Conservation (phyloP, 2,888 invertebrate species). For the Leptopilina syphax region DNA sequence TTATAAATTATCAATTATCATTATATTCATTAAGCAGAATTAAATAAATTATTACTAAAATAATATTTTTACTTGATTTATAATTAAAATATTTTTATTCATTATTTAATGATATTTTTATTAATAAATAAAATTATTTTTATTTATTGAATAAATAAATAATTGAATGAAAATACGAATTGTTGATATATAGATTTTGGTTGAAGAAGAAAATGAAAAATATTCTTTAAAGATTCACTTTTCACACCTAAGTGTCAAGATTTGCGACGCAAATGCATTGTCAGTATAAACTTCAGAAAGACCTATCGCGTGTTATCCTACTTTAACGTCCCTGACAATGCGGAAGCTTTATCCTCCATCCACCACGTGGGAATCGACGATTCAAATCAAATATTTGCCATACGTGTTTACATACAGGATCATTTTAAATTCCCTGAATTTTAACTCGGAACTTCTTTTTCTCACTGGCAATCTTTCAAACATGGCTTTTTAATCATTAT, state of each 20-base stretch:
- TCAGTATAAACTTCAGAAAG: neutral
- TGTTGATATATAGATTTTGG: too few relatives aligned
- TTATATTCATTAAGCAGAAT: too few relatives aligned
- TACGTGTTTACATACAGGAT: neutral
- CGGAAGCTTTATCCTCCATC: slow-evolving; percentile 11
- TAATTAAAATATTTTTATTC: neutral
- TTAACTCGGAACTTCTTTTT: neutral
- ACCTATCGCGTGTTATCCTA: slow-evolving; percentile 6
- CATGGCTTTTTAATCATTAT: neutral
- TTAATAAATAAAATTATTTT: too few relatives aligned
- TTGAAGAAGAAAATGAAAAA: neutral
- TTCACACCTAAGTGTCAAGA: slow-evolving; percentile 1
- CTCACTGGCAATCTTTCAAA: neutral
- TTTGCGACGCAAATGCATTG: slow-evolving; percentile 8
- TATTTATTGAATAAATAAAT: too few relatives aligned
- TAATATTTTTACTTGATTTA: too few relatives aligned
- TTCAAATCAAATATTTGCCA: slow-evolving; percentile 25
- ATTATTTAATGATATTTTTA: neutral
- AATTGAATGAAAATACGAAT: too few relatives aligned
- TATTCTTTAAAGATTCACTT: neutral
- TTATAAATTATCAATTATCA: too few relatives aligned
- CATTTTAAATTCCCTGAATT: slow-evolving; percentile 20
- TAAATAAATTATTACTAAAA: too few relatives aligned
- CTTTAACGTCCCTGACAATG: slow-evolving; percentile 26
- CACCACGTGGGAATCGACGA: slow-evolving; percentile 9